These are phyloP conservation scores for Agapornis roseicollis DNA, from an alignment of 2,113 vertebrate species.

Conservation along the genomic window DNA sequence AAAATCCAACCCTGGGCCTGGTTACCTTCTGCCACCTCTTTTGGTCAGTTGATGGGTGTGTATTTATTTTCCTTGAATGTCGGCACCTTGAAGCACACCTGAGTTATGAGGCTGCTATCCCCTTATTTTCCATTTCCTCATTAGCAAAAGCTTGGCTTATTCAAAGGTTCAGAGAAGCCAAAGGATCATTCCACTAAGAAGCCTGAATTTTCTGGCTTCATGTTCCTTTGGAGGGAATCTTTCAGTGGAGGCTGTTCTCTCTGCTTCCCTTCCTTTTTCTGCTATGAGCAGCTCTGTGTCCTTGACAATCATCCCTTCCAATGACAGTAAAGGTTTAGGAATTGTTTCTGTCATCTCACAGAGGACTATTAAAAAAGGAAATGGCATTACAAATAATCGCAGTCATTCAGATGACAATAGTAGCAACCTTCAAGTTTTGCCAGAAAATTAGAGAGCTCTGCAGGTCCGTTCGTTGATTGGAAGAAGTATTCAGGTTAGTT, in stretches of 20 bases:
- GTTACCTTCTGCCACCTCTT: not conserved
- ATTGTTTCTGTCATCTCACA: not conserved
- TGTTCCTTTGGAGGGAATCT: rapidly evolving
- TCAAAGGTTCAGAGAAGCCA: not conserved
- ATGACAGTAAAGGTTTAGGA: not conserved
- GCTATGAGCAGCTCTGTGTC: not conserved
- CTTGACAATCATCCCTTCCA: not conserved
- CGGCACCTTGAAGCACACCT: not conserved
- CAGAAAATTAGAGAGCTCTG: not conserved
- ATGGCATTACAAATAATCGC: not conserved
- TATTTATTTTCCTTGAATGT: not conserved
- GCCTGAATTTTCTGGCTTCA: not conserved
- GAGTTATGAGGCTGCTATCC: not conserved
- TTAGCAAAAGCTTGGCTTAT: not conserved
- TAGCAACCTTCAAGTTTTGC: not conserved
- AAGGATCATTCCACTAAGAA: not conserved
- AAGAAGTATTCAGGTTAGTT: not conserved
- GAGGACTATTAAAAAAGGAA: not conserved
- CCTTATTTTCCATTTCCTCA: not conserved
- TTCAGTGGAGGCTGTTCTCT: not conserved
- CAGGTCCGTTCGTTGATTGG: not conserved
- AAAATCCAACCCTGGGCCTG: not conserved
- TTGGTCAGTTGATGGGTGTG: not conserved
- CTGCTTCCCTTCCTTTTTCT: not conserved
- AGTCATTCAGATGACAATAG: not conserved